phyloP scores from a whole-genome alignment of 2,888 invertebrate genomes.

The Drosophila anceps region DNA sequence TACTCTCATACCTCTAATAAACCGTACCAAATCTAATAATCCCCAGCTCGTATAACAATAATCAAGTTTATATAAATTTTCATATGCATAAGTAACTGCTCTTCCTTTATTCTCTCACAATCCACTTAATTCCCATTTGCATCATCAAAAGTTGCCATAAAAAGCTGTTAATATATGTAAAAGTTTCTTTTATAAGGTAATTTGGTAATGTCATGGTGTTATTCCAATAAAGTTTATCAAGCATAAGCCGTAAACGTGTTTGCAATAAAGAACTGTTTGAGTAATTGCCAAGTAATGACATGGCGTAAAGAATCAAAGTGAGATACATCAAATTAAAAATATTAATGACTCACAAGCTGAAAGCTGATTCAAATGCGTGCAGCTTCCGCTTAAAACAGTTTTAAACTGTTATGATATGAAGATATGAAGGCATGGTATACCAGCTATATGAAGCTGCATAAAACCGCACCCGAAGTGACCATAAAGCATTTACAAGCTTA shows the following conservation, averaged over 20 bases:
- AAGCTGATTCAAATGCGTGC: neutral
- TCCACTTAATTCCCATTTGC: neutral
- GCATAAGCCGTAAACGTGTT: constrained; percentile 25
- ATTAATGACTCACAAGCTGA: constrained; percentile 11
- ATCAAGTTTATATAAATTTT: neutral
- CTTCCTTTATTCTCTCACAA: neutral
- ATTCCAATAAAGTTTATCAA: constrained; percentile 29
- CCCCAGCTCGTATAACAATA: neutral
- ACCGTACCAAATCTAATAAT: neutral
- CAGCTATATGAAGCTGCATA: constrained; percentile 22
- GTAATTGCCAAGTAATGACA: constrained; percentile 36
- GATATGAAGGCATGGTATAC: neutral
- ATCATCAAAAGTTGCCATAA: neutral
- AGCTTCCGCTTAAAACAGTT: constrained; percentile 8
- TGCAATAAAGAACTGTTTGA: constrained; percentile 30
- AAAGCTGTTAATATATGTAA: constrained; percentile 10
- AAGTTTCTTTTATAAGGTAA: constrained; percentile 4
- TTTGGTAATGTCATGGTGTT: constrained; percentile 19
- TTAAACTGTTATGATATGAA: too few relatives aligned
- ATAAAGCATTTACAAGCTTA: constrained; percentile 64
- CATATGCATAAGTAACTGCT: neutral
- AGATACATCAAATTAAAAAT: constrained; percentile 18
- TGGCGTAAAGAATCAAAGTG: constrained; percentile 23
- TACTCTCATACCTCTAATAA: neutral
- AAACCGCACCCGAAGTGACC: constrained; percentile 53